These are phyloP conservation scores for Momotus momota DNA, from an alignment of 2,797 vertebrate genomes.

Conservation along the genomic window DNA sequence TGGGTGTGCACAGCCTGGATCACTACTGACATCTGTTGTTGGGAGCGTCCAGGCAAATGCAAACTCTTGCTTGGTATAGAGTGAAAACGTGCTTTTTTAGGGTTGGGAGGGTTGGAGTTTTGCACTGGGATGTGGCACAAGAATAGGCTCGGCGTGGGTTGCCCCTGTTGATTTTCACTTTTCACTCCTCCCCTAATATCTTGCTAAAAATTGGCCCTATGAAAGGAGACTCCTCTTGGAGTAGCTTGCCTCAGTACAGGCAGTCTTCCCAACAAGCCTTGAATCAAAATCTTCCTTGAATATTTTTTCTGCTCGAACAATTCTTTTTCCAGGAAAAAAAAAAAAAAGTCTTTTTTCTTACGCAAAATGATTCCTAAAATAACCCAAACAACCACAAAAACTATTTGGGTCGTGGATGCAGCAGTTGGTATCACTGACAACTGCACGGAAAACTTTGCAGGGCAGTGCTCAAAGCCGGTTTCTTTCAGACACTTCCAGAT, in stretches of 20 bases:
- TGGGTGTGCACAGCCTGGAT: neutral
- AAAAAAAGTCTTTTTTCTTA: neutral
- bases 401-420: neutral
- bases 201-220: neutral
- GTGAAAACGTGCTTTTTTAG: neutral
- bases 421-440: neutral
- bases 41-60: neutral
- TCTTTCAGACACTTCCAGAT: neutral
- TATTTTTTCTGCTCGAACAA: neutral
- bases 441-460: neutral
- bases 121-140: accelerated
- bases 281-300: neutral
- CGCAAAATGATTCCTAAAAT: neutral
- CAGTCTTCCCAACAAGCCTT: neutral
- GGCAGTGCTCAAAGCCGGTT: accelerated
- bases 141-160: neutral
- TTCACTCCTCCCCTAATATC: neutral
- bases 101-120: neutral
- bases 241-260: neutral
- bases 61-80: neutral
- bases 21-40: constrained; percentile 16
- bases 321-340: neutral
- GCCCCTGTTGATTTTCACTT: neutral
- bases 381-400: neutral
- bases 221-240: neutral